Conservation (phyloP, 2,888 invertebrate species). For the Trissolcus brochymenae region DNA sequence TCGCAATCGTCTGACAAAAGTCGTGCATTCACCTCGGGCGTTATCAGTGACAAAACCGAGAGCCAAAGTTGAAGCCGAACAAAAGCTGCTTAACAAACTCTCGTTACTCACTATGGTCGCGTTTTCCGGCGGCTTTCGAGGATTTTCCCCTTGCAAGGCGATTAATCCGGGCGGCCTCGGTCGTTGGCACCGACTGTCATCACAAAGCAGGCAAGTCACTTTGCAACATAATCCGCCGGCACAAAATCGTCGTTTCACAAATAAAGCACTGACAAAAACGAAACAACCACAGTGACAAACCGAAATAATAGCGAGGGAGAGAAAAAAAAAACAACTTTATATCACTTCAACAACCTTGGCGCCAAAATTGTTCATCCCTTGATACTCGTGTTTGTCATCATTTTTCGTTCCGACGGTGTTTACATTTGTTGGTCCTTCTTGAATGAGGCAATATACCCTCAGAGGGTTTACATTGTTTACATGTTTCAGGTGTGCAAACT, state of each 20-base stretch:
- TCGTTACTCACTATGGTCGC: conserved; percentile 62
- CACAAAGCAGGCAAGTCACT: conserved; percentile 47
- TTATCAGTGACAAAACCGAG: conserved; percentile 6
- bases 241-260: conserved; percentile 29
- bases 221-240: conserved; percentile 33
- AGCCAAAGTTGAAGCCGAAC: conserved; percentile 3
- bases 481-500: conserved; percentile 2
- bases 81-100: conserved; percentile 16
- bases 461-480: background rate
- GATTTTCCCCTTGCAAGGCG: conserved; percentile 56
- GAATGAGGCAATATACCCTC: background rate
- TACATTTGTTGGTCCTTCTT: background rate
- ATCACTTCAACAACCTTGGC: background rate
- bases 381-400: background rate
- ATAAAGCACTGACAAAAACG: background rate
- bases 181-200: conserved; percentile 65
- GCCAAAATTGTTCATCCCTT: conserved; percentile 1
- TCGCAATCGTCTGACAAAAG: background rate
- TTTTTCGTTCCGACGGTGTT: background rate
- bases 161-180: conserved; percentile 65
- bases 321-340: no score
- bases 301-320: no score
- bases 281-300: background rate
- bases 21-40: background rate
- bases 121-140: conserved; percentile 52